Base-by-base conservation (phyloP, 2,113 vertebrate genomes). In the Taurulus bubalis region DNA sequence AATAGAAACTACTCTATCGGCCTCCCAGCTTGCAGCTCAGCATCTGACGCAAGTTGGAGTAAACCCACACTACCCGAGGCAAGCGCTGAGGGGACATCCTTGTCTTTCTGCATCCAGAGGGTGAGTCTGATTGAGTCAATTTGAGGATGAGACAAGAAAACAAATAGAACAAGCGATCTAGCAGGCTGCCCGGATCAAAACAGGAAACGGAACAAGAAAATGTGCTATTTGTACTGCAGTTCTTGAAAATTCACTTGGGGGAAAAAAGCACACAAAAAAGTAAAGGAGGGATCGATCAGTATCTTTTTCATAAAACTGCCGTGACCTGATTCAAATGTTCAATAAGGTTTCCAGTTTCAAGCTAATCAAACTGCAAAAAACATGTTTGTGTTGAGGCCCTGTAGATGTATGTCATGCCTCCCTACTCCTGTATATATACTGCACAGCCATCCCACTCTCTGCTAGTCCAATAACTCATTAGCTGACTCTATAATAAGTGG, bases 401-500 rank as follows among this genome's bases (percentile, higher is more conserved):
- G 79, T 77, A 47, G 78, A 56, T 86, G 88, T 85, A 71, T 60
- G 45, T 83, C 87, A 85, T 32, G 55, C 28, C 45, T 69, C 49
- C n/a, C n/a, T 8, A 0, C 49, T 77, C 45, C 71, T 80, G 65
- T 70, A 79, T 67, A 69, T 59, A 69, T 55, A 58, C n/a, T 49
- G 12, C 69, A 49, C 49, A 34, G 16, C 32, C 63, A 26, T 16
- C 55, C 72, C 70, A 70, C 69, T 81, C 80, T 83, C 11, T 62
- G 75, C 62, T 77, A 59, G 65, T 72, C 68, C 82, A 92, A 85
- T 76, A 90, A 75, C 82, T 91, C 90, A 90, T 90, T 88, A 87
- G 77, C 22, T 72, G 80, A 81, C 56, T 90, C 71, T 63, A 79
- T 81, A 88, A 86, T 68, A 77, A 70, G 75, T 22, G 30, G 11